Evolutionary conservation across 2,797 vertebrate genomes (phyloP).

Genomic region (Pogonophryne albipinna): DNA sequence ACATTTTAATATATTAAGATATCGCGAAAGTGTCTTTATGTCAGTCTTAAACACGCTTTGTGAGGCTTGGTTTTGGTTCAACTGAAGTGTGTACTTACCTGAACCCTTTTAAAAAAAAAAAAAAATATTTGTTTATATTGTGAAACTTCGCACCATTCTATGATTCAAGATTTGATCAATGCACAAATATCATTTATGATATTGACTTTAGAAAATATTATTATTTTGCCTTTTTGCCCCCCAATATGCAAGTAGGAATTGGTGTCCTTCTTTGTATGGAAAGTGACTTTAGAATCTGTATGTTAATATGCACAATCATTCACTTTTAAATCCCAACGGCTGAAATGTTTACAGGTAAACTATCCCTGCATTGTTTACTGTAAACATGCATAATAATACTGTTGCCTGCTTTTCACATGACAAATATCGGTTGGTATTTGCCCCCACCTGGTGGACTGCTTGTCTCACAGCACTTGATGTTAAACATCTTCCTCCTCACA

Average conservation of each 20-base stretch:
- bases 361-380: neutral
- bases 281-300: neutral
- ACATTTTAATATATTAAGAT: neutral
- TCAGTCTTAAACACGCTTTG: neutral
- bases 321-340: neutral
- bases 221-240: neutral
- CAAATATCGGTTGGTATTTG: neutral
- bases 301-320: neutral
- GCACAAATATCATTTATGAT: neutral
- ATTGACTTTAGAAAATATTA: neutral
- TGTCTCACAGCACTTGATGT: constrained; percentile 2
- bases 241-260: neutral
- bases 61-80: neutral
- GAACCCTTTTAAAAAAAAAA: neutral
- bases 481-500: neutral
- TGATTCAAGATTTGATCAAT: neutral
- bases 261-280: neutral
- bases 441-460: constrained; percentile 45
- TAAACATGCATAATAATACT: neutral
- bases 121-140: neutral
- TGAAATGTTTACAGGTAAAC: neutral
- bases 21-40: neutral
- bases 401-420: no score
- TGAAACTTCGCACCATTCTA: neutral
- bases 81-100: neutral